These are phyloP conservation scores for Heteromormyrus szaboi DNA, from an alignment of 2,797 vertebrate species.

Conservation along the genomic window DNA sequence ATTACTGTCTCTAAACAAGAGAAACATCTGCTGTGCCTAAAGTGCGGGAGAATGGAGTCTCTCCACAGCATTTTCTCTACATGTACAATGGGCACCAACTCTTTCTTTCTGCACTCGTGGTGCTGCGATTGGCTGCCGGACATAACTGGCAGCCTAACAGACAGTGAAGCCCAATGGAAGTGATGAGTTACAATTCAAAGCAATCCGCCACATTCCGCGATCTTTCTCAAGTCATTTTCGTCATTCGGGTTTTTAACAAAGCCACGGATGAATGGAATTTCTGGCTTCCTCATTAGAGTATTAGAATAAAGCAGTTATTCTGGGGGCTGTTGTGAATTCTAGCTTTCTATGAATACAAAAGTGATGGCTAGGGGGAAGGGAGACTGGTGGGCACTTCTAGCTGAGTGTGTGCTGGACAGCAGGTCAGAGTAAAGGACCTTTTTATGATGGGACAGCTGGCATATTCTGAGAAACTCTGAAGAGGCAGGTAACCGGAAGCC, in stretches of 20 bases:
- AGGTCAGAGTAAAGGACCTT: not conserved
- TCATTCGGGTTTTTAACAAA: not conserved
- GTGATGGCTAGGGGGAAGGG: not conserved
- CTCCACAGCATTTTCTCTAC: not conserved
- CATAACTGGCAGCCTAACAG: not conserved
- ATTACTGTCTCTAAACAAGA: not conserved
- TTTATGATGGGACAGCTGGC: not conserved
- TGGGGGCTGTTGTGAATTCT: not conserved
- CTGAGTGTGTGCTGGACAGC: not conserved
- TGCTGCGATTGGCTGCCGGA: not conserved
- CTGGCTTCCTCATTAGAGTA: conserved; percentile 1
- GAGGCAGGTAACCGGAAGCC: not conserved
- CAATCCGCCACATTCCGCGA: not conserved
- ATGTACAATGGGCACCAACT: not conserved
- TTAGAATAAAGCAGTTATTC: not conserved
- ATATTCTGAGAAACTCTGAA: not conserved
- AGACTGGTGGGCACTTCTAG: not conserved
- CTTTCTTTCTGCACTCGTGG: not conserved
- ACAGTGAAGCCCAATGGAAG: not conserved
- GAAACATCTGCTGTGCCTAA: not conserved
- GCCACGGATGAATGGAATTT: not conserved
- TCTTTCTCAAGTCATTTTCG: not conserved
- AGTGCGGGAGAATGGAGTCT: not conserved
- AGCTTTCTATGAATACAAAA: not conserved
- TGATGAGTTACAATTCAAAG: not conserved